Evolutionary conservation across 2,797 vertebrate species (phyloP), one percentile per base, ranked within the genome.

Genomic region (Danio kyathit): DNA sequence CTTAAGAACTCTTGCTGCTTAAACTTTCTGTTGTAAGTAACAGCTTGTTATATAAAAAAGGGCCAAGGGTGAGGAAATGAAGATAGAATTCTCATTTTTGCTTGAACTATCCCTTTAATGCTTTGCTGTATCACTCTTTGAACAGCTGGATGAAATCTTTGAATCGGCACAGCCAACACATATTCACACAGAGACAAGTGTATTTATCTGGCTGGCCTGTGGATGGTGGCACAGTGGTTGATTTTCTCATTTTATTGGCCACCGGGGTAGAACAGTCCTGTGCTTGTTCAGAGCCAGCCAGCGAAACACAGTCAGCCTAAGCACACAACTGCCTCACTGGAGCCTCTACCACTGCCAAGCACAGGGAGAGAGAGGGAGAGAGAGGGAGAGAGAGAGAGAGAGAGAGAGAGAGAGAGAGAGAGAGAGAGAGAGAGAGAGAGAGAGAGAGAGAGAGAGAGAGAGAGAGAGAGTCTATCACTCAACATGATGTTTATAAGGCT

Each of bases 181-280:
- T 72, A 75, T 46, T 48, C 60, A 81, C 75, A 81, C 74, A 81
- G 63, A 81, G 64, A 83, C 69, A 60, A 77, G 76, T 83, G 82
- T 83, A 86, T 86, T 85, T 86, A 85, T 85, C 85, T 81, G 83
- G 78, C 71, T 56, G 75, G 81, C 46, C 40, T 38, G 29, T 64
- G 74, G 77, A 81, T 67, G 63, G 71, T 83, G 75, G 83, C 87
- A 86, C 85, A 88, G 81, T 88, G 87, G 83, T 84, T 85, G 87
- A 80, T 84, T 88, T 88, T 88, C 87, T 88, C 76, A 88, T 88
- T 88, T 88, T 86, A 88, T 88, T 86, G 87, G 87, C 83, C 87
- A 88, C 83, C 87, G 87, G 83, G 85, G 87, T 85, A 88, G 87
- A 88, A 88, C 87, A 88, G 85, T 79, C 73, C 77, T 85, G 59